These are phyloP conservation scores for Delia radicum DNA, from an alignment of 1,140 invertebrate species.

Conservation along the genomic window DNA sequence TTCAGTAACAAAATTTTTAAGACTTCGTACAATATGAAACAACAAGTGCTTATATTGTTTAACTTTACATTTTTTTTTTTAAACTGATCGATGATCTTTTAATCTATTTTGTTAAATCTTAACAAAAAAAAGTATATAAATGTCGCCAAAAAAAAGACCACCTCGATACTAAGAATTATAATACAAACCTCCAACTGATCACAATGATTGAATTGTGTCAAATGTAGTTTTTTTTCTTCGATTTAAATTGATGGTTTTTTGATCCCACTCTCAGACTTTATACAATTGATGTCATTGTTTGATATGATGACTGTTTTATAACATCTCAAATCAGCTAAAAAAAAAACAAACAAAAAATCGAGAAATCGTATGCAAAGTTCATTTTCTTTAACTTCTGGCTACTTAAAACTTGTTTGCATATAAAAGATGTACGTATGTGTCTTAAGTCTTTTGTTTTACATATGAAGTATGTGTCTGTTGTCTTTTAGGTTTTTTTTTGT, in stretches of 20 bases:
- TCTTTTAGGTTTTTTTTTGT: slow-evolving; percentile 15
- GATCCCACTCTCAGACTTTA: not conserved
- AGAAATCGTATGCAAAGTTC: not conserved
- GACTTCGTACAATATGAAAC: too few relatives aligned
- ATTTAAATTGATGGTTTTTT: slow-evolving; percentile 10
- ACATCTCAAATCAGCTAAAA: not conserved
- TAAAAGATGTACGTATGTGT: slow-evolving; percentile 1
- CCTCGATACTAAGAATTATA: slow-evolving; percentile 29
- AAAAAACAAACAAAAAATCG: too few relatives aligned
- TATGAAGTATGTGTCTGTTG: not conserved
- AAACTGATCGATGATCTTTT: slow-evolving; percentile 20
- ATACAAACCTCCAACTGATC: not conserved
- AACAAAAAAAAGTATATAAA: not conserved
- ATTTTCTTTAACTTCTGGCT: not conserved
- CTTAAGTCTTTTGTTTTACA: slow-evolving; percentile 13
- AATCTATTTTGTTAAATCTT: slow-evolving; percentile 13
- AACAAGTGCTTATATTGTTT: not conserved
- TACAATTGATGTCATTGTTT: slow-evolving; percentile 27
- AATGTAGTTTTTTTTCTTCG: not conserved
- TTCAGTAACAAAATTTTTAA: not conserved
- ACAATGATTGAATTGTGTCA: slow-evolving; percentile 54
- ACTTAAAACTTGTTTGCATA: not conserved
- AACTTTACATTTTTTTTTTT: not conserved
- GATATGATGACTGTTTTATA: slow-evolving; percentile 36
- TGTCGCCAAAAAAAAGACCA: slow-evolving; percentile 14